Evolutionary conservation across 2,888 invertebrate species (phyloP).

Genomic region (Polymixis lichenea): DNA sequence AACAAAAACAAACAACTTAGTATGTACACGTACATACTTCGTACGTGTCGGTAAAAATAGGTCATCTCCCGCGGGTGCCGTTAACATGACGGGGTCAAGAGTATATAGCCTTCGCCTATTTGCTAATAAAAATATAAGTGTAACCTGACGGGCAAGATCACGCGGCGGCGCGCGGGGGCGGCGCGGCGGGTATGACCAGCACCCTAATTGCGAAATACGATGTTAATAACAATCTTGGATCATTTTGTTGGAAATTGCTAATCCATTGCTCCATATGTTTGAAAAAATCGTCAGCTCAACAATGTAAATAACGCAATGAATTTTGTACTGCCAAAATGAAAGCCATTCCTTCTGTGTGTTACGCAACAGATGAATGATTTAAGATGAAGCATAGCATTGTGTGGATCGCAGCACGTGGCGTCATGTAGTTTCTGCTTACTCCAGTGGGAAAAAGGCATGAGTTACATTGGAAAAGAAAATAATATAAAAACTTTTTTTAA

Average conservation of each 20-base stretch:
- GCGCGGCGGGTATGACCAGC: neutral
- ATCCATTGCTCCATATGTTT: too few relatives aligned
- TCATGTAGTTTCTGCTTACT: neutral
- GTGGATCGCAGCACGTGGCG: neutral
- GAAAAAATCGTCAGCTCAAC: too few relatives aligned
- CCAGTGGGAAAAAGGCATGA: neutral
- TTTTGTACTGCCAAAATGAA: too few relatives aligned
- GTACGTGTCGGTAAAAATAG: constrained; percentile 12
- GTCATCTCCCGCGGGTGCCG: constrained; percentile 14
- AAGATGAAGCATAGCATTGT: neutral
- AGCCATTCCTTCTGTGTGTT: too few relatives aligned
- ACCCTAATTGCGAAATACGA: too few relatives aligned
- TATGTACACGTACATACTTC: neutral
- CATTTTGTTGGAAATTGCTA: too few relatives aligned
- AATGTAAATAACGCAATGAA: too few relatives aligned
- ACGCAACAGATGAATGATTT: neutral
- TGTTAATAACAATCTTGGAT: too few relatives aligned
- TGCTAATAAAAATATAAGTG: neutral
- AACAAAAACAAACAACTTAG: too few relatives aligned
- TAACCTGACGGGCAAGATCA: neutral
- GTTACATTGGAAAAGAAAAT: neutral
- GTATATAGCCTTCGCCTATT: constrained; percentile 6
- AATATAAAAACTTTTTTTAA: too few relatives aligned
- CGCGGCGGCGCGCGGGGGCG: too few relatives aligned
- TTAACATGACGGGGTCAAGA: constrained; percentile 25